Base-by-base conservation (phyloP, 2,888 invertebrate genomes). In the Polymixis lichenea region DNA sequence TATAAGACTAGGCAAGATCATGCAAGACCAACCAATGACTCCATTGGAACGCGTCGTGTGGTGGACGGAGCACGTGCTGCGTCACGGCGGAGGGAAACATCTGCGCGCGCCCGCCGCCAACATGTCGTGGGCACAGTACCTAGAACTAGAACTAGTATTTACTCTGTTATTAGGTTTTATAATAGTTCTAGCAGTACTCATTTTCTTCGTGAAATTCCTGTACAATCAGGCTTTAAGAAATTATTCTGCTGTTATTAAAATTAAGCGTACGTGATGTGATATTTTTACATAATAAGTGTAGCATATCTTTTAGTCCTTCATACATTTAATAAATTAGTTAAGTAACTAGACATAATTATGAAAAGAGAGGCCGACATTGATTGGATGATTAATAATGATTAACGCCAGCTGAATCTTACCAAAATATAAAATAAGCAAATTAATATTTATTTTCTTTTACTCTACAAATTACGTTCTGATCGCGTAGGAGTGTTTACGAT, bases 1-100 rank as follows among this genome's bases (percentile, higher is more conserved):
- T 15, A 0, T n/a, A 15, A 78, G 43, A 60, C 15, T 78, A 11
- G 58, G 92, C 19, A 82, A 90, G 25, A 76, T 83, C 83, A 55
- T 67, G 83, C n/a, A n/a, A n/a, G n/a, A n/a, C n/a, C n/a, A n/a
- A n/a, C n/a, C n/a, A n/a, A n/a, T n/a, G n/a, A n/a, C n/a, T n/a
- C n/a, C n/a, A n/a, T n/a, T n/a, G n/a, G n/a, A n/a, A n/a, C n/a
- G n/a, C n/a, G n/a, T n/a, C n/a, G n/a, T n/a, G n/a, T n/a, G n/a
- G n/a, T n/a, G n/a, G n/a, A n/a, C n/a, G n/a, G n/a, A n/a, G n/a
- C n/a, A n/a, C n/a, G n/a, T n/a, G n/a, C n/a, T n/a, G n/a, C n/a
- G n/a, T n/a, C n/a, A n/a, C n/a, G n/a, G n/a, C n/a, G n/a, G n/a
- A n/a, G n/a, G n/a, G n/a, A n/a, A n/a, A n/a, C n/a, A n/a, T n/a